These are phyloP conservation scores for Leucophenga varia DNA, from an alignment of 1,140 invertebrate species.

Conservation along the genomic window DNA sequence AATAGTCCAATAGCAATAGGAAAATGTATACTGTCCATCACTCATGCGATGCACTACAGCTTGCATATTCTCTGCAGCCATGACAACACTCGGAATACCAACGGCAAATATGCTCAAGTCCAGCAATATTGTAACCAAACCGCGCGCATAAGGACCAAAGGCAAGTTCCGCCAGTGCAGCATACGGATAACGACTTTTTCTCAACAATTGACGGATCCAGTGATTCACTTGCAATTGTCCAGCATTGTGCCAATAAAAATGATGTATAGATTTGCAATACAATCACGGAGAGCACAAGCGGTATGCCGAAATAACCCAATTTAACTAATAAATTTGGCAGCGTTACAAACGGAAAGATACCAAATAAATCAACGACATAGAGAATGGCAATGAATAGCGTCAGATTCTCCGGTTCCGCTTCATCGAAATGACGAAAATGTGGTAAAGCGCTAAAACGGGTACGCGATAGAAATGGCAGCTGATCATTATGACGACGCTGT, in stretches of 20 bases:
- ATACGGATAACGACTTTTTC: conserved; percentile 75
- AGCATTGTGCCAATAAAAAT: conserved; percentile 70
- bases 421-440: conserved; percentile 37
- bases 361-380: conserved; percentile 78
- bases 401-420: conserved; percentile 39
- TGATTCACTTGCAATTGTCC: conserved; percentile 69
- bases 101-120: conserved; percentile 73
- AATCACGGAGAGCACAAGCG: conserved; percentile 67
- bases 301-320: conserved; percentile 71
- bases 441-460: conserved; percentile 48
- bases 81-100: conserved; percentile 74
- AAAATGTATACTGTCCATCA: conserved; percentile 63
- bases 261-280: conserved; percentile 76
- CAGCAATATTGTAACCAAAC: conserved; percentile 67
- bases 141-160: conserved; percentile 62
- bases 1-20: conserved; percentile 76
- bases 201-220: conserved; percentile 67
- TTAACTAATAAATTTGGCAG: conserved; percentile 71
- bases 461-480: conserved; percentile 43
- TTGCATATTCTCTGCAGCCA: conserved; percentile 76
- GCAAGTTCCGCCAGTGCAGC: conserved; percentile 73
- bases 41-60: conserved; percentile 69
- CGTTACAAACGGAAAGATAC: conserved; percentile 76
- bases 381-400: conserved; percentile 69
- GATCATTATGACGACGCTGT: conserved; percentile 28